Base-by-base conservation (phyloP, 2,797 vertebrate genomes). In the Chelon labrosus region DNA sequence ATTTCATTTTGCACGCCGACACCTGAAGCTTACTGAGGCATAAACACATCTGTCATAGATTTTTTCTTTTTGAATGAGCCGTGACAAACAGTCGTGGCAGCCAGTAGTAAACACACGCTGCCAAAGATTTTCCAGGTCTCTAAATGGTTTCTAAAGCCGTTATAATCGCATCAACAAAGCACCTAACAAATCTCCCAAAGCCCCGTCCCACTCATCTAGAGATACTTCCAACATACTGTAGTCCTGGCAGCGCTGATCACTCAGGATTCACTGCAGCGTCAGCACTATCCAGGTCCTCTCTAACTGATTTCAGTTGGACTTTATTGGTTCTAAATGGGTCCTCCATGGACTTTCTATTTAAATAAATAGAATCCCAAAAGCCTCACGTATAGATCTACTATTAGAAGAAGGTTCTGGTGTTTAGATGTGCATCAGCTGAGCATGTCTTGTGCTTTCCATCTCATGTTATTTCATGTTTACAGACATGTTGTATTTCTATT, bases 81-180 rank as follows among this genome's bases (percentile, higher is more conserved):
- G 37, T 59, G 74, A 76, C 79, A 73, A 77, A 84, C 73, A 52
- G 6, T 66, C 59, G 17, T 2, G 9, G 42, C 64, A 75, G 61
- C 53, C 69, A 41, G 65, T 3, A 11, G 38, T 19, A 55, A 67
- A 62, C 52, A 19, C 59, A 22, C 59, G 6, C 73, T 62, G 80
- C 60, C 61, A 71, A 38, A 58, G 49, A 80, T 44, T 65, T 62
- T 38, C 39, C 76, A 54, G 13, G 16, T 53, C 58, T 58, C 27
- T 65, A 56, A 65, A 70, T 52, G 69, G 56, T 65, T 39, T 50
- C 58, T 55, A 51, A 46, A 80, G 57, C 65, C 44, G 25, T 73
- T 73, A 46, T 78, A 85, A 80, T 72, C 73, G 38, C 77, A 70
- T 73, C 65, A 73, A 75, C 71, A 80, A 69, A 80, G 51, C 47